These are phyloP conservation scores for Epizoanthus stellaris DNA, from an alignment of 92 coral and sea anemone species.

Conservation along the genomic window DNA sequence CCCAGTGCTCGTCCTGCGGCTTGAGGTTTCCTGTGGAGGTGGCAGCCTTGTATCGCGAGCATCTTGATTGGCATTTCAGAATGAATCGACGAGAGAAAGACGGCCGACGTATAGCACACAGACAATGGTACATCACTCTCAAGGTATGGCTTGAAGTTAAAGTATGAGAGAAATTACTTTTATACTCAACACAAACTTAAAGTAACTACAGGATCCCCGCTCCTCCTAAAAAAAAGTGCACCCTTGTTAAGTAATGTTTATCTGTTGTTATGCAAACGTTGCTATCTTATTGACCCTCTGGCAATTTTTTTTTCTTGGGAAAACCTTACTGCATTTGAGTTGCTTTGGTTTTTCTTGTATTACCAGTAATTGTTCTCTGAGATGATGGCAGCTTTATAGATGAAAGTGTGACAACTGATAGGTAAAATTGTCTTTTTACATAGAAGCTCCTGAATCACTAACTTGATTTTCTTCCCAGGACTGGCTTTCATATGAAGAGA, in stretches of 20 bases:
- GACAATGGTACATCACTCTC: slow-evolving; percentile 88
- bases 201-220: not conserved
- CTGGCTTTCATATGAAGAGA: slow-evolving; percentile 95
- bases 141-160: slow-evolving; percentile 47
- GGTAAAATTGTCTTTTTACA: not conserved
- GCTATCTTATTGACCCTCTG: no score
- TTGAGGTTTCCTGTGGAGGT: slow-evolving; percentile 91
- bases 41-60: slow-evolving; percentile 87
- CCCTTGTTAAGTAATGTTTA: no score
- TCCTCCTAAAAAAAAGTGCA: no score
- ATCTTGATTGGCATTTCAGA: slow-evolving; percentile 98
- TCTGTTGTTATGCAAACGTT: no score
- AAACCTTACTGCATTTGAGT: no score
- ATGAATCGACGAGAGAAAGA: slow-evolving; percentile 95
- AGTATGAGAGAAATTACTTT: not conserved
- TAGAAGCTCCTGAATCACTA: not conserved
- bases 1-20: slow-evolving; percentile 98
- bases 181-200: not conserved
- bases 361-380: no score
- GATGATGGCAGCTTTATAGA: no score
- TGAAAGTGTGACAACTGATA: no score
- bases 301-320: no score
- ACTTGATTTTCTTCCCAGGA: slow-evolving; percentile 56
- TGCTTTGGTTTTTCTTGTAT: no score
- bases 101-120: slow-evolving; percentile 83